These are phyloP conservation scores for Calliphora vomitoria DNA, from an alignment of 2,888 invertebrate genomes.

Conservation along the genomic window DNA sequence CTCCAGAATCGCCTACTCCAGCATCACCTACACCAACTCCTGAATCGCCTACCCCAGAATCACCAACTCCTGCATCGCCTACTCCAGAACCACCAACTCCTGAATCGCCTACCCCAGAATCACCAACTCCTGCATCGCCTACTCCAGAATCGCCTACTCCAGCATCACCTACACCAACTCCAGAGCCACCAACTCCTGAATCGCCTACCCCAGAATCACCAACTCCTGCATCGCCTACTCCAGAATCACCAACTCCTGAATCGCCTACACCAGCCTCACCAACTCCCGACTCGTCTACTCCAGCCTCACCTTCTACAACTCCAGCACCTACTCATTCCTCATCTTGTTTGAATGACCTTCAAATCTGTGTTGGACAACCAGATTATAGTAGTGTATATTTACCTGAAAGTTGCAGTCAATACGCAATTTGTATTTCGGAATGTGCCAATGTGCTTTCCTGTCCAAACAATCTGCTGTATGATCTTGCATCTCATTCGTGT, in stretches of 20 bases:
- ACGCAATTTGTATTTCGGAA: constrained; percentile 74
- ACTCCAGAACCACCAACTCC: background rate
- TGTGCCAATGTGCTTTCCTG: constrained; percentile 75
- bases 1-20: constrained; percentile 51
- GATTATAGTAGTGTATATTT: constrained; percentile 14
- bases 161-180: background rate
- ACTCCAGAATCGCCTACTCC: no score
- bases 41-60: background rate
- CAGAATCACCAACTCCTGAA: no score
- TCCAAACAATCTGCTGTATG: constrained; percentile 78
- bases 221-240: background rate
- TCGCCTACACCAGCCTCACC: background rate
- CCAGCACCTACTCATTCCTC: background rate
- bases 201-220: background rate
- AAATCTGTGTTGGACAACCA: constrained; percentile 65
- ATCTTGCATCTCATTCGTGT: constrained; percentile 68
- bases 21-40: background rate
- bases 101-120: background rate
- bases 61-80: background rate
- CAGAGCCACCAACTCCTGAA: background rate
- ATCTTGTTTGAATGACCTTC: constrained; percentile 67
- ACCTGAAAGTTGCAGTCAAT: constrained; percentile 21
- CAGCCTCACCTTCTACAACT: background rate
- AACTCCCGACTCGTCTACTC: background rate
- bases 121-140: background rate